Base-by-base conservation (phyloP, 2,888 invertebrate species). In the Polymixis flavicincta region DNA sequence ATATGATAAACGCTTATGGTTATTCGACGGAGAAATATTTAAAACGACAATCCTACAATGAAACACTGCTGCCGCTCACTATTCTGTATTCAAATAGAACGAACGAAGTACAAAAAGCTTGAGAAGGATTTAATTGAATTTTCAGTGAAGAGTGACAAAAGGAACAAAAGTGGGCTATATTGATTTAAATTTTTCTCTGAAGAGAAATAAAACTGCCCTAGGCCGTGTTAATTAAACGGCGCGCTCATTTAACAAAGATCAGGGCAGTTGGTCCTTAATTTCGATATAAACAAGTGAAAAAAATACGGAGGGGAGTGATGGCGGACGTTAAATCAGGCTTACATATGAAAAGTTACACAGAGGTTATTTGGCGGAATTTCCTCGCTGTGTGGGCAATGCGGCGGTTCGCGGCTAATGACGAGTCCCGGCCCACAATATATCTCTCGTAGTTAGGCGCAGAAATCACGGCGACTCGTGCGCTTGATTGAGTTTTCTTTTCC, bases 401-500 rank as follows among this genome's bases (percentile, higher is more conserved):
- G 92, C 91, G 89, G 92, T 92, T 91, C 91, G 86, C 88, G 87
- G 92, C 94, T 95, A 95, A 95, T 96, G 95, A 95, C 92, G 94
- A 92, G 90, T 91, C 92, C 86, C 88, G 90, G 88, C 92, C 92
- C 90, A 92, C 94, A 92, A 95, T 95, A 95, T 95, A 95, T 95
- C 94, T 95, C 92, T 88, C 91, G 94, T 95, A 95, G 95, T 95
- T 95, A 95, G 93, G 93, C 94, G 93, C 94, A 95, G 94, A 95
- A 96, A 96, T 96, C 95, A 94, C 94, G 90, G 93, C 90, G 93
- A 94, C 94, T 94, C 93, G 94, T 93, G 93, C 93, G 93, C 94
- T 94, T 95, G 95, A 95, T 96, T 95, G 95, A 95, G 95, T 95
- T 95, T 95, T 95, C 95, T 94, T 95, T 95, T 93, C 94, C 95